Conservation (phyloP, 2,113 vertebrate genomes). For the Glaucidium brasilianum region DNA sequence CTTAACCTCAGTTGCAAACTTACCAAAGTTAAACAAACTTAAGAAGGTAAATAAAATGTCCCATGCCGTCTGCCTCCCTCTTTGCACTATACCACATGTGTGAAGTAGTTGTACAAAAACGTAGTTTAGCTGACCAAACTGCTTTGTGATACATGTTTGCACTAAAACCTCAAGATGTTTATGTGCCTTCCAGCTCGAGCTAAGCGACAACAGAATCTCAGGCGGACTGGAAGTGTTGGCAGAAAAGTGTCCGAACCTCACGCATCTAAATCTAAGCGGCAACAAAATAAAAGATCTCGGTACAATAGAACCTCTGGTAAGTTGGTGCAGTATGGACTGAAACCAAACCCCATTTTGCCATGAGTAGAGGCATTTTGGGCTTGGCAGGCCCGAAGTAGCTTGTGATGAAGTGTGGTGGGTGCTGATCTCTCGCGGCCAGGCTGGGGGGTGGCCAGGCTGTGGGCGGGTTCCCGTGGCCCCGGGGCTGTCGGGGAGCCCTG, state of each 20-base stretch:
- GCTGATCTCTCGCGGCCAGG: too few relatives aligned
- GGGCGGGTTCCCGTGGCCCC: not conserved
- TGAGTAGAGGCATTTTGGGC: too few relatives aligned
- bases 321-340: not conserved
- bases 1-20: conserved; percentile 90
- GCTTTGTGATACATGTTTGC: not conserved
- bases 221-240: conserved; percentile 97
- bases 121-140: not conserved
- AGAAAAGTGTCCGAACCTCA: conserved; percentile 96
- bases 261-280: conserved; percentile 97
- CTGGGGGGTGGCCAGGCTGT: too few relatives aligned
- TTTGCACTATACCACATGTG: rapidly evolving
- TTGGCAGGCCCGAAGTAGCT: too few relatives aligned
- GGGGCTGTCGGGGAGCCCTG: not conserved
- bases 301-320: conserved; percentile 98
- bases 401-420: too few relatives aligned
- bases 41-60: conserved; percentile 85
- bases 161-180: not conserved
- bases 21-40: conserved; percentile 98
- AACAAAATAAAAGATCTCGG: conserved; percentile 99
- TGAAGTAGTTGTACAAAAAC: not conserved
- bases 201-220: conserved; percentile 99
- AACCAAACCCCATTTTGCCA: not conserved
- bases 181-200: conserved; percentile 83
- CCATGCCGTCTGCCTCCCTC: rapidly evolving